Evolutionary conservation across 2,113 vertebrate genomes (phyloP).

Genomic region (Macrotis lagotis): DNA sequence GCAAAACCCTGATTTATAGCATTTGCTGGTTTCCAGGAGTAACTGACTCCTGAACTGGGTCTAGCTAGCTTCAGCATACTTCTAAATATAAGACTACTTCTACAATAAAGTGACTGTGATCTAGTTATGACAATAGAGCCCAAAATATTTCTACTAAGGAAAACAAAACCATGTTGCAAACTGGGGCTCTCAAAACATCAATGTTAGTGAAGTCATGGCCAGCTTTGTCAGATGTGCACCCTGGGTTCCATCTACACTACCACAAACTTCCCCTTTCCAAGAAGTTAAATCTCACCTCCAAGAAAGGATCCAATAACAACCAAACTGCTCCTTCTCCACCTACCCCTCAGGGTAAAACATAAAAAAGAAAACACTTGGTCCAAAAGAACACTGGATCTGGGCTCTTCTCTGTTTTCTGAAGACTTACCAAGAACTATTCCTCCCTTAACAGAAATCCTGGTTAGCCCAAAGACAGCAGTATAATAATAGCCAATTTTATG

Average conservation of each 20-base stretch:
- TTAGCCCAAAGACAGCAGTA: background rate
- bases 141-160: background rate
- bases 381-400: background rate
- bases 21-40: background rate
- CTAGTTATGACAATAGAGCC: background rate
- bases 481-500: background rate
- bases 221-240: background rate
- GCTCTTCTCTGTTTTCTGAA: background rate
- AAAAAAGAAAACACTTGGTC: background rate
- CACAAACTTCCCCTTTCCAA: background rate
- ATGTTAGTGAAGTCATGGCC: background rate
- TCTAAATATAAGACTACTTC: background rate
- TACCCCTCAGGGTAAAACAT: background rate
- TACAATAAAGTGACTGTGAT: background rate
- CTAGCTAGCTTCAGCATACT: background rate
- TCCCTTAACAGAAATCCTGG: background rate
- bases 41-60: background rate
- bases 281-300: background rate
- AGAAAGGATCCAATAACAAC: background rate
- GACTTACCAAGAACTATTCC: background rate
- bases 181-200: background rate
- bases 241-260: background rate
- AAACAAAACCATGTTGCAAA: background rate
- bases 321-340: background rate
- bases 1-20: background rate